These are phyloP conservation scores for Drosophila nasuta DNA, from an alignment of 1,140 invertebrate genomes.

Conservation along the genomic window DNA sequence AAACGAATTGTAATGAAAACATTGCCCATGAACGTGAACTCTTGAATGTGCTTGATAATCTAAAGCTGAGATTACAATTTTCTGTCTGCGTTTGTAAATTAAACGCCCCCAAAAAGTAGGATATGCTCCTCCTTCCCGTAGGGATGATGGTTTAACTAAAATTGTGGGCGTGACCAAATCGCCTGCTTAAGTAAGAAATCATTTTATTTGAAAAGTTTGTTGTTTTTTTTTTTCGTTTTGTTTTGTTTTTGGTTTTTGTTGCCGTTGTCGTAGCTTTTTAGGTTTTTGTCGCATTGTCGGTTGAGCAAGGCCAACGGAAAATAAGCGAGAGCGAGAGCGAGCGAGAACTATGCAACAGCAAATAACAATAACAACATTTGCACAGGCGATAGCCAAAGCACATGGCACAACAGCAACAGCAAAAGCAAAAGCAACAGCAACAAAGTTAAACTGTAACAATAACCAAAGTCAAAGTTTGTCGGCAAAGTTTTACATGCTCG, in stretches of 20 bases:
- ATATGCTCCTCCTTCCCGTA: background rate
- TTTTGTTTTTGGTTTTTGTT: background rate
- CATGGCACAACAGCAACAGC: slow-evolving; percentile 20
- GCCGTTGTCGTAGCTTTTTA: slow-evolving; percentile 23
- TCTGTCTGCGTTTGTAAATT: slow-evolving; percentile 5
- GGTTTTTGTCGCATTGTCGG: slow-evolving; percentile 31
- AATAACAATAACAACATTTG: slow-evolving; percentile 23
- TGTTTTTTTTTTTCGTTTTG: background rate
- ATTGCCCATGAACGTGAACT: background rate
- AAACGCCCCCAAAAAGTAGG: background rate
- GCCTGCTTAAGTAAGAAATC: slow-evolving; percentile 78
- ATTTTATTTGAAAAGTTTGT: slow-evolving; percentile 77
- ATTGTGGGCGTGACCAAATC: slow-evolving; percentile 50
- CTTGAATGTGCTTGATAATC: too few relatives aligned
- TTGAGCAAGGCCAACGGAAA: slow-evolving; percentile 5
- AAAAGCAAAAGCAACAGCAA: slow-evolving; percentile 26
- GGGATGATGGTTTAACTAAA: background rate
- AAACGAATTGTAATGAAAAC: background rate
- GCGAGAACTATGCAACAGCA: background rate
- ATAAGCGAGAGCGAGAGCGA: background rate
- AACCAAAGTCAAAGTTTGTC: slow-evolving; percentile 82
- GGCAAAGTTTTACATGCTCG: slow-evolving; percentile 67
- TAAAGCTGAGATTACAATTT: slow-evolving; percentile 16
- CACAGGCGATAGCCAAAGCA: slow-evolving; percentile 23
- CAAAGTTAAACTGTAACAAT: slow-evolving; percentile 81